Base-by-base conservation (phyloP, 1,140 invertebrate species). In the Hycleus phaleratus region DNA sequence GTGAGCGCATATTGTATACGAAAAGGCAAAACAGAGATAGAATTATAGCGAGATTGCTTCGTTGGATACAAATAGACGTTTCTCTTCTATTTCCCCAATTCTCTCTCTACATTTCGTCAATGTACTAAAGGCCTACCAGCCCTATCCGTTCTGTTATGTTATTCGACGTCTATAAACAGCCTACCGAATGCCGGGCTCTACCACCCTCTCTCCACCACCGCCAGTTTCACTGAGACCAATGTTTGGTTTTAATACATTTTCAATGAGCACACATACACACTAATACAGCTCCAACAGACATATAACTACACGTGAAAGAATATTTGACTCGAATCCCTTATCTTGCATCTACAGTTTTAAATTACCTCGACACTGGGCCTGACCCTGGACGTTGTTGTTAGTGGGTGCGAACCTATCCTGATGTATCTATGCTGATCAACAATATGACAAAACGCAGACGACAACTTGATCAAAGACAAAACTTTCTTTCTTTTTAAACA, bases 161-260 rank as follows among this genome's bases (percentile, higher is more conserved):
- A 40, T 39, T 39, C 24, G 10, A 10, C 24, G 26, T 9, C 1
- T 11, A 18, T 38, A 12, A 5, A 32, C 32, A 32, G 32, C 7
- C 32, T 32, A 32, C 4, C 32, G 18, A 18, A 18, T 18, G 12
- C 12, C 12, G 0, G 12, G 12, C 12, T 12, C 12, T 18, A 18
- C 18, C 18, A 18, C 18, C 18, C 18, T 18, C 18, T 18, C 18
- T 18, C 18, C 18, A 18, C 18, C 12, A 12, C 12, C 1, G 12
- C 12, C 18, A 18, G 18, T 18, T 18, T 18, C 18, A 18, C 18
- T 18, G 18, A 18, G 18, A 18, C 32, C 32, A 32, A 32, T 68
- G 67, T 69, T 69, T 69, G 68, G 61, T 68, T 69, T 69, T 69
- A 69, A 69, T 69, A 66, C 68, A 69, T 69, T 69, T 69, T 69